Conservation (phyloP, 2,888 invertebrate genomes). For the Diarsia rubi region DNA sequence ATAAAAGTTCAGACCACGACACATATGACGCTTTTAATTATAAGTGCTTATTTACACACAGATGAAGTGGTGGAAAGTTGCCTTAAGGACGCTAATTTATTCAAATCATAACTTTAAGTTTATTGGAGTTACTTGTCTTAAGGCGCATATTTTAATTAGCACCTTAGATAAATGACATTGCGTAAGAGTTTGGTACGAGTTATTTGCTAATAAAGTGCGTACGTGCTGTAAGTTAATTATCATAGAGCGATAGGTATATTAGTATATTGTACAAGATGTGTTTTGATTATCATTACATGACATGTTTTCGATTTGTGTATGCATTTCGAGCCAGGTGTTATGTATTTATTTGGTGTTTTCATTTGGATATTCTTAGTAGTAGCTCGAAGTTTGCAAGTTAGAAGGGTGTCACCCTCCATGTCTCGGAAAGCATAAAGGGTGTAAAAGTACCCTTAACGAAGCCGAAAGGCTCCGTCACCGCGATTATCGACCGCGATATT, state of each 20-base stretch:
- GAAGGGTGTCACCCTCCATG: background rate
- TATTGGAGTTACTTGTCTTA: slow-evolving; percentile 1
- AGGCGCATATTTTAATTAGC: background rate
- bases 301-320: background rate
- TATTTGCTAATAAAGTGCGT: slow-evolving; percentile 2
- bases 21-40: background rate
- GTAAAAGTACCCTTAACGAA: too few species aligned
- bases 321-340: background rate
- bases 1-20: background rate
- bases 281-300: background rate
- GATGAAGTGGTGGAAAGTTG: background rate
- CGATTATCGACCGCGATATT: too few species aligned
- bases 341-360: background rate
- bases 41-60: background rate
- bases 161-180: background rate
- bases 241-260: background rate
- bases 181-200: background rate
- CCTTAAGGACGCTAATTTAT: slow-evolving; percentile 6
- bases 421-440: background rate
- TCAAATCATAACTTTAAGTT: background rate
- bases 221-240: background rate
- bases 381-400: background rate
- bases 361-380: background rate
- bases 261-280: background rate
- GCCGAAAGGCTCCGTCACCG: too few species aligned